These are phyloP conservation scores for Drosophila novamexicana DNA, from an alignment of 1,140 invertebrate genomes.

Conservation along the genomic window DNA sequence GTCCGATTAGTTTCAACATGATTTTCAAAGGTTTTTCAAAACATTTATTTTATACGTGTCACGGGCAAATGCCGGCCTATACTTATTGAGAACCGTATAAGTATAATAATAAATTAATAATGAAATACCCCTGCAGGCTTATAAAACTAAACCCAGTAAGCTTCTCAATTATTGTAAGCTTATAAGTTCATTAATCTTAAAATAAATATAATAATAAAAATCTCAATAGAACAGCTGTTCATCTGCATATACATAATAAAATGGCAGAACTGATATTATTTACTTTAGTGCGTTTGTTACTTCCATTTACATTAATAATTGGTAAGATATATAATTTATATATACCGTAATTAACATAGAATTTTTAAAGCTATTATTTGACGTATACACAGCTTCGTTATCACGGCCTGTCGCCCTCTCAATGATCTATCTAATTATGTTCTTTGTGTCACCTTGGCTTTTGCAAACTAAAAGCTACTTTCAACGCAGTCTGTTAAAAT, in stretches of 20 bases:
- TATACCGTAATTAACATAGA: too few relatives aligned
- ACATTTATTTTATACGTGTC: too few relatives aligned
- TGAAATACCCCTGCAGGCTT: too few relatives aligned
- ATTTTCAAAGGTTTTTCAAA: too few relatives aligned
- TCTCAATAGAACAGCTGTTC: neutral
- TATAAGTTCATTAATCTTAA: neutral
- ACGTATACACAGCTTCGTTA: slow-evolving; percentile 36
- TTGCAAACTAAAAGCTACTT: slow-evolving; percentile 23
- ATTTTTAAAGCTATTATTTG: neutral
- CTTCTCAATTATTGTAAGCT: neutral
- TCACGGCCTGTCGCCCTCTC: slow-evolving; percentile 53
- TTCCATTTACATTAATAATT: slow-evolving; percentile 45
- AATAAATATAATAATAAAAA: neutral
- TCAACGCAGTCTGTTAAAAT: slow-evolving; percentile 7
- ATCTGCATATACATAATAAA: neutral
- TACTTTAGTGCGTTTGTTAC: slow-evolving; percentile 36
- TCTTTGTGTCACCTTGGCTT: slow-evolving; percentile 60
- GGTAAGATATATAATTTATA: slow-evolving; percentile 36
- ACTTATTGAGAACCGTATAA: too few relatives aligned
- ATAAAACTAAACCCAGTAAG: neutral
- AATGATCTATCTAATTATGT: slow-evolving; percentile 48
- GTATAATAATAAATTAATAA: too few relatives aligned
- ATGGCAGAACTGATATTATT: slow-evolving; percentile 40
- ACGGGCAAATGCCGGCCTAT: too few relatives aligned
- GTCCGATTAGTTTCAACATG: too few relatives aligned